Conservation (phyloP, 2,888 invertebrate species). For the Phorcus lineatus region DNA sequence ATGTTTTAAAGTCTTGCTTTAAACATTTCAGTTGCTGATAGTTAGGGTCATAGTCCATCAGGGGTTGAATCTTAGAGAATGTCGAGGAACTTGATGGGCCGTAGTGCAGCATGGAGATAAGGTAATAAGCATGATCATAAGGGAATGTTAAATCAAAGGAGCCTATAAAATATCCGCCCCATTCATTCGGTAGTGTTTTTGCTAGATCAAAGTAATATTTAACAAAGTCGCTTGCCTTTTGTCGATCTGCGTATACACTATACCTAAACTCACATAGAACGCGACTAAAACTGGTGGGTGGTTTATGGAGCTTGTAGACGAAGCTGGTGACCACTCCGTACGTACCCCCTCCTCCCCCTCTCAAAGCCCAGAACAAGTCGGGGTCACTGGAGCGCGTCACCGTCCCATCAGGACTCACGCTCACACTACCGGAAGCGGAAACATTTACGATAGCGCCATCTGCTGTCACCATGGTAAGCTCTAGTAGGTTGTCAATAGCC, state of each 20-base stretch:
- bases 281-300: conserved; percentile 31
- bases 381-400: background rate
- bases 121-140: background rate
- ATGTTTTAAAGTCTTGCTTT: conserved; percentile 30
- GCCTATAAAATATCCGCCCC: conserved; percentile 44
- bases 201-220: conserved; percentile 22
- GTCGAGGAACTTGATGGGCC: background rate
- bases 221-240: conserved; percentile 13
- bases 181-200: conserved; percentile 33
- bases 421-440: background rate
- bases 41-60: background rate
- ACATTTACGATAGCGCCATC: conserved; percentile 29
- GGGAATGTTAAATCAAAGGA: background rate
- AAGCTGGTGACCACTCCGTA: conserved; percentile 43
- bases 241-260: background rate
- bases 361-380: conserved; percentile 52
- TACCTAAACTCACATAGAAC: conserved; percentile 25
- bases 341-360: conserved; percentile 53
- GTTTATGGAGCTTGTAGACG: conserved; percentile 39
- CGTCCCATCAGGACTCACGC: background rate
- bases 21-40: background rate
- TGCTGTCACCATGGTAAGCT: conserved; percentile 42
- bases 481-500: conserved; percentile 47
- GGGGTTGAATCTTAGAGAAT: background rate
- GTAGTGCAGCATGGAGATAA: background rate